A percentile compares a stretch with the other conserved stretches of the same genome.
Evolutionary conservation across 2,113 vertebrate species (phyloP).

Genomic region (Okapia johnstoni): DNA sequence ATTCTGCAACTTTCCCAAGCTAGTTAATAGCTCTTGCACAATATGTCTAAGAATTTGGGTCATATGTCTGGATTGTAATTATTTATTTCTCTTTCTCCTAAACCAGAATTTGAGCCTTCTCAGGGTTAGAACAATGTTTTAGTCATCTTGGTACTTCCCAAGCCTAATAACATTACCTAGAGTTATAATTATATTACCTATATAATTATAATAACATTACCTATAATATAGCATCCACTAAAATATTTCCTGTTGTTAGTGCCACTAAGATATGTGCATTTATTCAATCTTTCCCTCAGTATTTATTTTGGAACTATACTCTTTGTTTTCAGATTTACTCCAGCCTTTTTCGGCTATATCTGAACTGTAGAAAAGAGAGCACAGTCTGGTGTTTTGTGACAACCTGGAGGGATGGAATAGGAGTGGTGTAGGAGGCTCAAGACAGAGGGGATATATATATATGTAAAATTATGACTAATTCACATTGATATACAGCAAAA

Average conservation of each 20-base stretch:
- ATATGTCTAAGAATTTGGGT: slow-evolving; percentile 19
- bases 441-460: neutral
- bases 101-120: neutral
- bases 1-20: neutral
- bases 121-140: neutral
- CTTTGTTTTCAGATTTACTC: neutral
- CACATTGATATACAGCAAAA: neutral
- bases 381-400: neutral
- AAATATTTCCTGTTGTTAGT: neutral
- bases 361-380: neutral
- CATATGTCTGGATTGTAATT: neutral
- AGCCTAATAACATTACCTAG: neutral
- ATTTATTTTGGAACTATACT: neutral
- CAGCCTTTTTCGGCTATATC: neutral
- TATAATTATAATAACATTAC: neutral
- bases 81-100: neutral
- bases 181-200: neutral
- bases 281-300: neutral
- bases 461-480: neutral
- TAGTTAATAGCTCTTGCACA: neutral
- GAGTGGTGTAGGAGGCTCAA: neutral
- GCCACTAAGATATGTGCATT: neutral
- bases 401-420: neutral
- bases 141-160: neutral
- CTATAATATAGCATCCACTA: neutral